These are phyloP conservation scores for Troides aeacus DNA, from an alignment of 2,888 invertebrate species.

Conservation along the genomic window DNA sequence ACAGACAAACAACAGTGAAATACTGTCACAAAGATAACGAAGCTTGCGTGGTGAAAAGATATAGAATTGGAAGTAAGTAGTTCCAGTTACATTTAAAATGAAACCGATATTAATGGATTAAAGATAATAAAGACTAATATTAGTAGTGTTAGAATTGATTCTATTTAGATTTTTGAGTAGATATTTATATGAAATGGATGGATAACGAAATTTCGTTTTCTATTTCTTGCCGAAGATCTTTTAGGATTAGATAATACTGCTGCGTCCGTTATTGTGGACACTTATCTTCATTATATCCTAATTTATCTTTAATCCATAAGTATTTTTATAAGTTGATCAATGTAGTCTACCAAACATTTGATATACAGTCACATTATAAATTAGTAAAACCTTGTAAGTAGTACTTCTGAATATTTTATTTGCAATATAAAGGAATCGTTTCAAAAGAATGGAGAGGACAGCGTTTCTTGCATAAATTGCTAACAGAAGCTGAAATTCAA, in stretches of 20 bases:
- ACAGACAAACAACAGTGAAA: slow-evolving; percentile 58
- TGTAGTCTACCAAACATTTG: not conserved
- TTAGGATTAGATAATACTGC: too few species aligned
- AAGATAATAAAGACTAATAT: not conserved
- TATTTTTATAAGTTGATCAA: not conserved
- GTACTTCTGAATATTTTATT: not conserved
- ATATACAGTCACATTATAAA: not conserved
- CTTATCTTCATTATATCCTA: not conserved
- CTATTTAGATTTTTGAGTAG: too few species aligned
- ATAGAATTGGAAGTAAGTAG: slow-evolving; percentile 47
- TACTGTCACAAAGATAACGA: slow-evolving; percentile 56
- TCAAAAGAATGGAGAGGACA: not conserved
- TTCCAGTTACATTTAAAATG: not conserved
- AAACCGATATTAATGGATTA: not conserved
- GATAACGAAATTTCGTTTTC: too few species aligned
- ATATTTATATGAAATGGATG: too few species aligned
- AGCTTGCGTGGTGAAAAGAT: slow-evolving; percentile 57
- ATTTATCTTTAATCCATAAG: not conserved
- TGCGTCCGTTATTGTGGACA: too few species aligned
- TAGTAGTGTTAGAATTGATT: not conserved
- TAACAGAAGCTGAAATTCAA: not conserved
- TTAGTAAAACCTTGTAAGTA: not conserved
- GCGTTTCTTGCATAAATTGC: not conserved
- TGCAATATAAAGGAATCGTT: not conserved
- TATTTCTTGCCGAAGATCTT: too few species aligned